Evolutionary conservation across 2,888 invertebrate species (phyloP).

Genomic region (Trichacis sp.): DNA sequence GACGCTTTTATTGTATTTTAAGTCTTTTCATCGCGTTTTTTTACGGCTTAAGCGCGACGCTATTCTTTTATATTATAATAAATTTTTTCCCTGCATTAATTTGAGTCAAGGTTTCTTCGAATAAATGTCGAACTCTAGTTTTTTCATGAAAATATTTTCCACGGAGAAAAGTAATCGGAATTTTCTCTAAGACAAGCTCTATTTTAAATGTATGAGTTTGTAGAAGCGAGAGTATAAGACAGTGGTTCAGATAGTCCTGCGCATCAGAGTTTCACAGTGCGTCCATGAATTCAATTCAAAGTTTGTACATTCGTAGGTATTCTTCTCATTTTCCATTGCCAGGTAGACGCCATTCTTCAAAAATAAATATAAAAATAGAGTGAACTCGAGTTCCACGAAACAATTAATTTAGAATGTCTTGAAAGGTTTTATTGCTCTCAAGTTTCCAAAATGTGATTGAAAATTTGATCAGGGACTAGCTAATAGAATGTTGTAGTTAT

Average conservation of each 20-base stretch:
- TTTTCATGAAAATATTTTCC: not conserved
- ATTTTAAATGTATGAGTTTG: constrained; percentile 17
- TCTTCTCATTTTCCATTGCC: constrained; percentile 49
- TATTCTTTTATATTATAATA: no score
- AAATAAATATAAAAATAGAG: not conserved
- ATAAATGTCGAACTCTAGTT: not conserved
- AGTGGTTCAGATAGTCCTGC: constrained; percentile 31
- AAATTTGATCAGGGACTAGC: no score
- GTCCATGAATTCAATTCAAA: constrained; percentile 55
- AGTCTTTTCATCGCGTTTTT: not conserved
- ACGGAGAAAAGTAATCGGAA: no score
- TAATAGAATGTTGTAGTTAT: no score
- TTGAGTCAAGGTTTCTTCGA: no score
- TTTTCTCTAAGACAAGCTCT: not conserved
- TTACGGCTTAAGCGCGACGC: no score
- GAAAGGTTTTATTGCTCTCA: not conserved
- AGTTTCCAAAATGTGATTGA: not conserved
- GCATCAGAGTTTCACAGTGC: constrained; percentile 39
- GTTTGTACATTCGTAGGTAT: constrained; percentile 52
- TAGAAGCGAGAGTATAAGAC: constrained; percentile 24
- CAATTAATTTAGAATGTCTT: not conserved
- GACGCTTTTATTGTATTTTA: constrained; percentile 46
- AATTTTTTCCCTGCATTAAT: no score
- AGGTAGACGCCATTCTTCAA: no score
- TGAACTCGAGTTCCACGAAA: not conserved